Conservation (phyloP, 2,797 vertebrate genomes). For the Poecilia picta region DNA sequence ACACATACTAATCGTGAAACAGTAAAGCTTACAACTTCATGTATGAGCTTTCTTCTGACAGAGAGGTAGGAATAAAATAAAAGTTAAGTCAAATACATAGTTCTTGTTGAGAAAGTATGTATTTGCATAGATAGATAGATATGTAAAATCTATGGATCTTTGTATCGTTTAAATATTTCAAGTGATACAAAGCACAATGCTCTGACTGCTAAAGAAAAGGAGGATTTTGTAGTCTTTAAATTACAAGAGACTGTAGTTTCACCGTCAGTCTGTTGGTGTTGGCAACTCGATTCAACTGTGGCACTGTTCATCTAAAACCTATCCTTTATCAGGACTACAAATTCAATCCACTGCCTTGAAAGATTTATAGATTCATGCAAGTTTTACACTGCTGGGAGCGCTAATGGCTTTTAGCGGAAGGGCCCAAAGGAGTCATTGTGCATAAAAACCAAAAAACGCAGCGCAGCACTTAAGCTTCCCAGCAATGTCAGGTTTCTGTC, state of each 20-base stretch:
- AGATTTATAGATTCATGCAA: conserved; percentile 94
- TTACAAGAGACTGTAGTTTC: conserved; percentile 81
- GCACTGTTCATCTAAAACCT: conserved; percentile 79
- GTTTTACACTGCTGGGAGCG: conserved; percentile 88
- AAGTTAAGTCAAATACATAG: conserved; percentile 23
- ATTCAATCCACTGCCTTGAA: conserved; percentile 84
- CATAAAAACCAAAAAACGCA: conserved; percentile 83
- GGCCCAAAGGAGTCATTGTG: conserved; percentile 82
- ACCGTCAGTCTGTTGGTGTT: conserved; percentile 71
- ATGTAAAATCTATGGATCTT: no score
- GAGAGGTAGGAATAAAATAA: conserved; percentile 3
- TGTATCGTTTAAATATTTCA: conserved; percentile 75
- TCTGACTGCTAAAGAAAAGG: conserved; percentile 68
- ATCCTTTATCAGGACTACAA: conserved; percentile 78
- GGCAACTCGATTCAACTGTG: conserved; percentile 67
- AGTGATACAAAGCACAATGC: conserved; percentile 70
- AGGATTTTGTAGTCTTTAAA: conserved; percentile 59
- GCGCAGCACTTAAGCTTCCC: conserved; percentile 79
- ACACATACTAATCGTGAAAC: conserved; percentile 20
- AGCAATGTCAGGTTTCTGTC: conserved; percentile 76
- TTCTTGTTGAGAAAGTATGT: conserved; percentile 5
- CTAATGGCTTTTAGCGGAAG: conserved; percentile 90
- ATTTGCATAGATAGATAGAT: not conserved
- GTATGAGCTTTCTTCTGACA: conserved; percentile 8
- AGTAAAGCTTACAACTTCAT: not conserved